phyloP scores from a whole-genome alignment of 2,888 invertebrate species.

The Hyposoter didymator region DNA sequence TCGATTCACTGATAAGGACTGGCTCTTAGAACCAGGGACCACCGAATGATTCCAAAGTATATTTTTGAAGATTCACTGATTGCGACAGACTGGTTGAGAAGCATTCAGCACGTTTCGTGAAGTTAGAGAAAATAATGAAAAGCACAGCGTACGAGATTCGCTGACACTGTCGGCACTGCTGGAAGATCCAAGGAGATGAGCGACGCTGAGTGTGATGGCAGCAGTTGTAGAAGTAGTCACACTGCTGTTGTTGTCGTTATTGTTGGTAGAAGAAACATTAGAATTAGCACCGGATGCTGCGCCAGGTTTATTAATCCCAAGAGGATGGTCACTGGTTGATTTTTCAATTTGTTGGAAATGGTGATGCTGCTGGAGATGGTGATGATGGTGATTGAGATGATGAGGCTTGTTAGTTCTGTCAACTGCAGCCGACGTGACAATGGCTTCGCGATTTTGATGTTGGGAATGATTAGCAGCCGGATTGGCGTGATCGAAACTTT shows the following conservation, averaged over 20 bases:
- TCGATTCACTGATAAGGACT: neutral
- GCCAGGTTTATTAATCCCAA: constrained; percentile 30
- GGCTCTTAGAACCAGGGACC: neutral
- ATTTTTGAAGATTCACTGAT: constrained; percentile 13
- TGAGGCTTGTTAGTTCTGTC: constrained; percentile 61
- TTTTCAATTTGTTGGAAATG: constrained; percentile 38
- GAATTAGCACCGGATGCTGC: constrained; percentile 37
- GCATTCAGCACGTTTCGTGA: neutral
- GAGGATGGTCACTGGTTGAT: neutral
- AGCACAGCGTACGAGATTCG: constrained; percentile 73
- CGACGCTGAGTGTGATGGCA: constrained; percentile 80
- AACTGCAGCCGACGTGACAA: constrained; percentile 53
- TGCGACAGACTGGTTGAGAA: neutral
- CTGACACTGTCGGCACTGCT: constrained; percentile 67
- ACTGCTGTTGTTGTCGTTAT: constrained; percentile 49
- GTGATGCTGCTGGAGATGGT: constrained; percentile 20
- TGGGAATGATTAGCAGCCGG: constrained; percentile 59
- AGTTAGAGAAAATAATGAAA: neutral
- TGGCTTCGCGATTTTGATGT: constrained; percentile 53
- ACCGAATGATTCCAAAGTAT: neutral
- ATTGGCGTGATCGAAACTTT: constrained; percentile 88
- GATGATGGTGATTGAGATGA: constrained; percentile 37
- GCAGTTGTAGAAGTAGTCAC: constrained; percentile 67
- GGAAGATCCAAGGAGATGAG: constrained; percentile 78
- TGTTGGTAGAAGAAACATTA: constrained; percentile 63